phyloP scores from a whole-genome alignment of 2,888 invertebrate genomes.

The Xylocampa areola region DNA sequence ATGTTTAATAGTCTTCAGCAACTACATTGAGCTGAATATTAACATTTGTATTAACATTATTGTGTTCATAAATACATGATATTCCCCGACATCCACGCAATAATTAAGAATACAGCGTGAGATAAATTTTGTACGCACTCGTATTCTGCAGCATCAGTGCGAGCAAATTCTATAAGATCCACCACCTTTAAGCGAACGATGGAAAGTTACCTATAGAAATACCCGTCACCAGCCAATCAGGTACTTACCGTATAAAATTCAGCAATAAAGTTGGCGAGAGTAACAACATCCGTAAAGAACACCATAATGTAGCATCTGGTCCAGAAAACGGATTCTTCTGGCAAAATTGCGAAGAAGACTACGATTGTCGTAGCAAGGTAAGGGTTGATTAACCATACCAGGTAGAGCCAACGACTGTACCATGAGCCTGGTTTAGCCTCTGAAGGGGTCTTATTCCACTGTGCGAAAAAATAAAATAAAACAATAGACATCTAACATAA shows the following conservation, averaged over 20 bases:
- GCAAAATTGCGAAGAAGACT: conserved; percentile 61
- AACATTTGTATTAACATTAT: too few relatives aligned
- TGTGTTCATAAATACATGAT: too few relatives aligned
- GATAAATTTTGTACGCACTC: too few relatives aligned
- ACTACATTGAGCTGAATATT: too few relatives aligned
- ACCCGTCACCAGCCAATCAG: background rate
- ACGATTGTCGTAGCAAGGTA: conserved; percentile 58
- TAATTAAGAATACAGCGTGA: too few relatives aligned
- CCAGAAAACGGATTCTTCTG: conserved; percentile 39
- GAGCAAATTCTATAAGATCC: too few relatives aligned
- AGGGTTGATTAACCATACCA: conserved; percentile 70
- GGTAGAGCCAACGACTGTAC: conserved; percentile 70
- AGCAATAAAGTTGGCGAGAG: conserved; percentile 64
- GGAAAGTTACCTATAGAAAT: too few relatives aligned
- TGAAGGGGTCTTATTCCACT: conserved; percentile 20
- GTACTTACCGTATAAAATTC: conserved; percentile 75
- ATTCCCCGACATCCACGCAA: too few relatives aligned
- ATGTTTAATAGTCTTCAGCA: too few relatives aligned
- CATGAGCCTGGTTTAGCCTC: conserved; percentile 61
- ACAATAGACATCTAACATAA: background rate
- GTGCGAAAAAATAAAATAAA: background rate
- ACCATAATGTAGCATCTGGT: conserved; percentile 52
- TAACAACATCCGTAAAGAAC: conserved; percentile 64
- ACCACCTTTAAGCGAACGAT: too few relatives aligned
- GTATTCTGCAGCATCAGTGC: too few relatives aligned